Percentiles rank a stretch among this genome's conserved stretches.
Evolutionary conservation across 1,140 invertebrate genomes (phyloP).

Genomic region (Steinernema khuongi): DNA sequence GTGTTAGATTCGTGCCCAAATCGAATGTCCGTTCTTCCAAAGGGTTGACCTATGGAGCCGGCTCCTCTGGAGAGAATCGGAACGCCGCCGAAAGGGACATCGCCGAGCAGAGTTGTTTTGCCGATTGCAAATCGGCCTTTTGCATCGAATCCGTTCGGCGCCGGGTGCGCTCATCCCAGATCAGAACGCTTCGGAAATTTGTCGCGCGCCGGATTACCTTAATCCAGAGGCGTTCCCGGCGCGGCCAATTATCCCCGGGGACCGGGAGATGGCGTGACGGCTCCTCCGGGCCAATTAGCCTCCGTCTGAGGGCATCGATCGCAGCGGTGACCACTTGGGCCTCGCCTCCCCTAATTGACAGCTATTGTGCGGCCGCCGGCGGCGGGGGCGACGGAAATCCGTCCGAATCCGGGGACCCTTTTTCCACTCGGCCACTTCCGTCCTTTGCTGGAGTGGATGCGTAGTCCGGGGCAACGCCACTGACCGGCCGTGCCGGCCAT

Average conservation of each 20-base stretch:
- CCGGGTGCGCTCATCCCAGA: background rate
- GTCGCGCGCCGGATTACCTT: slow-evolving; percentile 12
- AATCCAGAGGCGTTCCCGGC: background rate
- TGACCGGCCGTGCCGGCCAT: background rate
- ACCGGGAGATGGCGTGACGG: background rate
- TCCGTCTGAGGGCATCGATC: background rate
- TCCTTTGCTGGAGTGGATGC: background rate
- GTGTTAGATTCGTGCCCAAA: too few species aligned
- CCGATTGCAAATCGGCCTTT: slow-evolving; percentile 11
- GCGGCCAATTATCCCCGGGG: background rate
- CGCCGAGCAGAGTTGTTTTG: background rate
- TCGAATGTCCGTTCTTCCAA: too few species aligned
- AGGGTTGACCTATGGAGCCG: too few species aligned
- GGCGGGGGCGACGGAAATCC: background rate
- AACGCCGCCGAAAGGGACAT: background rate
- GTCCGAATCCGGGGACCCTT: background rate
- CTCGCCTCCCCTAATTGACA: slow-evolving; percentile 1
- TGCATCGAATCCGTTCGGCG: background rate
- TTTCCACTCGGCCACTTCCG: slow-evolving; percentile 1
- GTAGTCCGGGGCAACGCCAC: background rate
- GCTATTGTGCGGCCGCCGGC: background rate
- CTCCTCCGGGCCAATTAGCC: background rate
- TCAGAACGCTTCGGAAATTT: slow-evolving; percentile 9
- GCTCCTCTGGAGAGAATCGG: too few species aligned
- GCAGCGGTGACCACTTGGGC: slow-evolving; percentile 1